These are phyloP conservation scores for Hirtodrosophila alboralis DNA, from an alignment of 2,888 invertebrate species.

Conservation along the genomic window DNA sequence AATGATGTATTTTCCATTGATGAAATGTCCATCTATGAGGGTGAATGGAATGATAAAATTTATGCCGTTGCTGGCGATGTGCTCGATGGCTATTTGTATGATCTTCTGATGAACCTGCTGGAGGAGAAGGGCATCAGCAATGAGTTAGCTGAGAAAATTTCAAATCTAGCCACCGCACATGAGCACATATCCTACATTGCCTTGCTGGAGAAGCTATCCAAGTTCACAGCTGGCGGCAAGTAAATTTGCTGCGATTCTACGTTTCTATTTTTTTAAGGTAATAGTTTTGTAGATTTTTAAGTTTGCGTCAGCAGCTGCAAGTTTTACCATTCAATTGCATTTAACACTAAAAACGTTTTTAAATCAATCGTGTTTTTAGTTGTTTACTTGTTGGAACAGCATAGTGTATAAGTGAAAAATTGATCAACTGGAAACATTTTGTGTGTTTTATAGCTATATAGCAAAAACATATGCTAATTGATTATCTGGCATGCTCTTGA, in stretches of 20 bases:
- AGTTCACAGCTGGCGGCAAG: constrained; percentile 89
- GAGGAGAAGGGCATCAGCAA: constrained; percentile 98
- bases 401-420: constrained; percentile 51
- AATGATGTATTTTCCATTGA: constrained; percentile 96
- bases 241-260: constrained; percentile 27
- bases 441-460: constrained; percentile 23
- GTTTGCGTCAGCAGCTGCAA: constrained; percentile 37
- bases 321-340: constrained; percentile 6
- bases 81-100: constrained; percentile 97
- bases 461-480: constrained; percentile 20
- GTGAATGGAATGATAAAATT: constrained; percentile 93
- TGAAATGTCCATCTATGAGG: constrained; percentile 94
- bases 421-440: constrained; percentile 29
- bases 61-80: constrained; percentile 97
- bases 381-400: constrained; percentile 18
- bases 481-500: constrained; percentile 16
- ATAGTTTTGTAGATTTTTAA: constrained; percentile 66
- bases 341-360: constrained; percentile 41
- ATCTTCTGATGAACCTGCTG: constrained; percentile 95
- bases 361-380: constrained; percentile 45
- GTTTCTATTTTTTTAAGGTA: constrained; percentile 49
- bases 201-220: constrained; percentile 91
- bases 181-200: constrained; percentile 97
- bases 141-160: constrained; percentile 95
- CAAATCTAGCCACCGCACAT: constrained; percentile 94